A percentile compares a stretch with the other conserved stretches of the same genome.
Evolutionary conservation across 1,140 invertebrate genomes (phyloP).

Genomic region (Dreissena rostriformis): DNA sequence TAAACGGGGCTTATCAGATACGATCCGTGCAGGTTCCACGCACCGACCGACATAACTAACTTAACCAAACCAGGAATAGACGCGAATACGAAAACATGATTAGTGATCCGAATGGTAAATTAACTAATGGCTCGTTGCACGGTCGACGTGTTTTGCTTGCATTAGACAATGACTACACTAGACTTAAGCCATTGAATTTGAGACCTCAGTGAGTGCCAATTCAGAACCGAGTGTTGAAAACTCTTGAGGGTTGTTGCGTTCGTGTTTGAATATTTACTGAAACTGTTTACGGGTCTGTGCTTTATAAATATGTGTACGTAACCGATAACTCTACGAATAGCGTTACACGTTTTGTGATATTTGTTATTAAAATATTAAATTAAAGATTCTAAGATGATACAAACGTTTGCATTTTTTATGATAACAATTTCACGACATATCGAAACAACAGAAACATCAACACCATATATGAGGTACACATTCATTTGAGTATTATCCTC

Average conservation of each 20-base stretch:
- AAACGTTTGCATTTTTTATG: no score
- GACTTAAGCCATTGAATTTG: slow-evolving; percentile 23
- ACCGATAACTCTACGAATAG: no score
- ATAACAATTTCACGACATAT: no score
- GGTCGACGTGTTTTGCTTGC: slow-evolving; percentile 39
- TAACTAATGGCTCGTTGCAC: not conserved
- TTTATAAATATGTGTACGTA: no score
- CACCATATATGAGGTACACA: no score
- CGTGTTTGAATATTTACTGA: no score
- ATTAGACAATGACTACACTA: slow-evolving; percentile 31
- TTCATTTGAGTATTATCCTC: no score
- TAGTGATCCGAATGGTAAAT: not conserved
- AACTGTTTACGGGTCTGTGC: no score
- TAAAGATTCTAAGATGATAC: no score
- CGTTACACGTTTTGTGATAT: no score
- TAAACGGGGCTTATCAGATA: slow-evolving; percentile 39
- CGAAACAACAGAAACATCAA: no score
- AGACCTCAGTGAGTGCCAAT: slow-evolving; percentile 23
- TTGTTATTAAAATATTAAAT: no score
- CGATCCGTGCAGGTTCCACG: slow-evolving; percentile 15
- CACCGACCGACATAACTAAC: not conserved
- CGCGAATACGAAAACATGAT: slow-evolving; percentile 23
- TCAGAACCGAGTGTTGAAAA: slow-evolving; percentile 36
- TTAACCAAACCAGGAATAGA: slow-evolving; percentile 11
- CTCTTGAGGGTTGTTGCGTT: not conserved